Conservation (phyloP, 2,113 vertebrate species). For the Tragelaphus strepsiceros region DNA sequence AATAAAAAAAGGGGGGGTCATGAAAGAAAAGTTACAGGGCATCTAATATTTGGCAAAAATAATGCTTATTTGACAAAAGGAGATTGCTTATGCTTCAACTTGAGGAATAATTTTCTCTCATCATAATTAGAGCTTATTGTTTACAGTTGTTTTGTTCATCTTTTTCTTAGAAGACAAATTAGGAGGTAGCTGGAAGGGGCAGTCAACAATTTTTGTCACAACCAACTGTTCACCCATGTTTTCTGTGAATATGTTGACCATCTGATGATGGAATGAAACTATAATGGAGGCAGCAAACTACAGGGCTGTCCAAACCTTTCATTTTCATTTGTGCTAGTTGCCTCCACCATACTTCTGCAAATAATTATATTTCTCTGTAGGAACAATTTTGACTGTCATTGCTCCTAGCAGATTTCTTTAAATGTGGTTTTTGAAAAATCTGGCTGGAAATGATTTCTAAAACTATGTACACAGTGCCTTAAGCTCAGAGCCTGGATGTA, state of each 20-base stretch:
- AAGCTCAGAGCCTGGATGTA: background rate
- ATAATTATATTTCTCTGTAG: background rate
- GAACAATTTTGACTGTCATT: background rate
- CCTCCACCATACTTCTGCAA: background rate
- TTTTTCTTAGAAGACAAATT: conserved; percentile 14
- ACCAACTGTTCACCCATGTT: background rate
- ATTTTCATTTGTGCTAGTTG: background rate
- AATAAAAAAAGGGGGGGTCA: background rate
- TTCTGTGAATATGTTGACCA: background rate
- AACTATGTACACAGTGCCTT: background rate
- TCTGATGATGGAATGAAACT: background rate
- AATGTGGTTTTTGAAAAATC: conserved; percentile 29
- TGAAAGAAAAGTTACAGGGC: background rate
- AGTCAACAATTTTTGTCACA: background rate
- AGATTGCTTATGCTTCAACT: background rate
- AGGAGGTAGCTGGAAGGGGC: background rate
- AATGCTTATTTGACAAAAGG: background rate
- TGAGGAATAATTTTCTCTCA: background rate
- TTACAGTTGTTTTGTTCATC: background rate
- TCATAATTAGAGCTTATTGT: background rate
- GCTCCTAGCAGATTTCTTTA: background rate
- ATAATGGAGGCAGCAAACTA: background rate
- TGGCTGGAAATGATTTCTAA: background rate
- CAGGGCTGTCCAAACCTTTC: background rate
- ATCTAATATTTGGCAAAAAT: conserved; percentile 30